Evolutionary conservation across 2,888 invertebrate genomes (phyloP).

Genomic region (Stratiomys singularior): DNA sequence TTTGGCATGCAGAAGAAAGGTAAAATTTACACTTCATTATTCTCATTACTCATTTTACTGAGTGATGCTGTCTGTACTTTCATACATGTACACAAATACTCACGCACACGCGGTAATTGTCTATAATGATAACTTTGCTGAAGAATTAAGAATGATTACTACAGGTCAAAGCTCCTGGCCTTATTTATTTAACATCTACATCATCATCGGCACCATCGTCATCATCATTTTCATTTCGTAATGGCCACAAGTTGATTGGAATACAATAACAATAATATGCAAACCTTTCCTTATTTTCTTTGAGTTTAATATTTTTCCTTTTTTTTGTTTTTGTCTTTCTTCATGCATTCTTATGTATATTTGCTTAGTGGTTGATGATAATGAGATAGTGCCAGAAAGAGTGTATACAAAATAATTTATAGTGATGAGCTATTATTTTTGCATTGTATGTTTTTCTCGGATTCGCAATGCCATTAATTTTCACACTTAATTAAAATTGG

Average conservation of each 20-base stretch:
- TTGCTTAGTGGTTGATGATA: neutral
- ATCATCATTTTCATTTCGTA: neutral
- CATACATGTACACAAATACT: neutral
- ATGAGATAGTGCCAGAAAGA: neutral
- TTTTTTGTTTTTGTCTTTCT: too few species aligned
- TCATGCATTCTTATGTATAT: neutral
- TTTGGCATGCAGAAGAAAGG: neutral
- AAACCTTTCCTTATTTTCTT: too few species aligned
- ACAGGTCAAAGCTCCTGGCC: conserved; percentile 7
- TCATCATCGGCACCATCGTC: neutral
- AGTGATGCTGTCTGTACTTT: neutral
- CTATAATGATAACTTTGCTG: neutral
- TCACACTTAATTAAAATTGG: neutral
- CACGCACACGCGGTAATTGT: too few species aligned
- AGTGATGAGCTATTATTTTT: conserved; percentile 1
- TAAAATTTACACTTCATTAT: conserved; percentile 1
- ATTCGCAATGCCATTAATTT: neutral
- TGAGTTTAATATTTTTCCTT: too few species aligned
- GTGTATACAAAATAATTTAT: neutral
- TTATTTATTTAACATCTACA: neutral
- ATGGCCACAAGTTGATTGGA: neutral
- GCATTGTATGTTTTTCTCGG: neutral
- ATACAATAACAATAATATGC: neutral
- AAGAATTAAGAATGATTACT: neutral
- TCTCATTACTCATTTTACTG: neutral